phyloP scores from a whole-genome alignment of 2,113 vertebrate genomes.

The Lycaon pictus region DNA sequence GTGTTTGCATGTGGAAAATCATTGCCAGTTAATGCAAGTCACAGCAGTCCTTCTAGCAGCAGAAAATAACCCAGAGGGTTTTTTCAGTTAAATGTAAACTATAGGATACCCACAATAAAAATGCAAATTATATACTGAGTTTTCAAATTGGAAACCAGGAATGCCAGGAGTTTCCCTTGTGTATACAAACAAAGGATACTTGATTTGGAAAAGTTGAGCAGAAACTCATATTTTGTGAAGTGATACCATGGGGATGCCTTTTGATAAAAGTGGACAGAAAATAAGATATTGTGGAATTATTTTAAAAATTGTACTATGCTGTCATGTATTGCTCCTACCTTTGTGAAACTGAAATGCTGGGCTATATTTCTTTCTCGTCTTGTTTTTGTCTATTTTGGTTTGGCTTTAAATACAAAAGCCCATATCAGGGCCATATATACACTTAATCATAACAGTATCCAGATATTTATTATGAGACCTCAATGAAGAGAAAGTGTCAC shows the following conservation, averaged over 20 bases:
- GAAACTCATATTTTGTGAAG: neutral
- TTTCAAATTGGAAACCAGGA: constrained; percentile 50
- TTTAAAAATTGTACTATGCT: neutral
- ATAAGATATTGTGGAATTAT: neutral
- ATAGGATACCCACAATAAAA: constrained; percentile 39
- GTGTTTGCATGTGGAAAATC: constrained; percentile 46
- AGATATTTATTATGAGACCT: neutral
- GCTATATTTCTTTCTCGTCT: neutral
- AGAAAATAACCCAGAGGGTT: constrained; percentile 15
- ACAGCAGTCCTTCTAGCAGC: neutral
- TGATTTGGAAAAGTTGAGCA: constrained; percentile 1
- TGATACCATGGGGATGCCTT: neutral
- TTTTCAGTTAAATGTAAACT: constrained; percentile 20
- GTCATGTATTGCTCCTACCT: neutral
- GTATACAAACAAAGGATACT: constrained; percentile 25
- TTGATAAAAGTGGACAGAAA: neutral
- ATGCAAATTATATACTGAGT: constrained; percentile 23
- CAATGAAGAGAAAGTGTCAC: neutral
- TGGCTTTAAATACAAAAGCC: neutral
- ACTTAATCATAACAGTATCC: neutral
- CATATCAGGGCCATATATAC: neutral
- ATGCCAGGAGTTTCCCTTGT: neutral
- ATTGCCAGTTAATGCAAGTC: neutral
- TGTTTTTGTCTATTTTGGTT: neutral
- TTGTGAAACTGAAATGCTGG: neutral